phyloP scores from a whole-genome alignment of 2,797 vertebrate genomes.

The Heterohyrax brucei region DNA sequence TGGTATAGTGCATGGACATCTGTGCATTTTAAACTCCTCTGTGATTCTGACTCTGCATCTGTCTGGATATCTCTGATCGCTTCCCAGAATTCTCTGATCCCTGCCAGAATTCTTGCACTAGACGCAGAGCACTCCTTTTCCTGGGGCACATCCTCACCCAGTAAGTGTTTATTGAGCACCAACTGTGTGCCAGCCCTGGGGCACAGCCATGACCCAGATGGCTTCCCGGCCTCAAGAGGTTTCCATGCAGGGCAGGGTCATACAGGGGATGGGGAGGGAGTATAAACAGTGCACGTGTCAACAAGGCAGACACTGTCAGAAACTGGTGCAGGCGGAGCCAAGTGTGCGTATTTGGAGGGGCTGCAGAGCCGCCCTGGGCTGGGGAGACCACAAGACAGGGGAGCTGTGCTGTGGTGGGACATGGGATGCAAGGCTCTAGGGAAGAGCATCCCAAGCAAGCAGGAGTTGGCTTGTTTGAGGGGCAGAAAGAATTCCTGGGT shows the following conservation, averaged over 20 bases:
- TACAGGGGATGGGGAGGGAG: no score
- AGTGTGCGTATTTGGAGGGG: neutral
- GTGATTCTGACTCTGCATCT: neutral
- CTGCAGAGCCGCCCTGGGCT: no score
- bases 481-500: neutral
- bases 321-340: neutral
- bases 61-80: neutral
- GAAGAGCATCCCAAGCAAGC: neutral
- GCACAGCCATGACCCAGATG: no score
- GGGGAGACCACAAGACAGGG: neutral
- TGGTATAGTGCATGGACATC: neutral
- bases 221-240: neutral
- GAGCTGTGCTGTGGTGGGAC: neutral
- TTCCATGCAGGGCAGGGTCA: neutral
- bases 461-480: neutral
- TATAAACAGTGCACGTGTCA: neutral
- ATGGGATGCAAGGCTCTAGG: neutral
- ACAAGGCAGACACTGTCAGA: neutral
- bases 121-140: neutral
- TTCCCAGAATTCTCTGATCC: no score
- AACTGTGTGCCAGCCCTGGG: neutral
- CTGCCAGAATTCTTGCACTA: neutral
- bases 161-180: neutral
- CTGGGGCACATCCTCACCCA: neutral
- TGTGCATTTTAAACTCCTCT: neutral